phyloP scores from a whole-genome alignment of 2,888 invertebrate genomes.

The Meiosimyza decipiens region DNA sequence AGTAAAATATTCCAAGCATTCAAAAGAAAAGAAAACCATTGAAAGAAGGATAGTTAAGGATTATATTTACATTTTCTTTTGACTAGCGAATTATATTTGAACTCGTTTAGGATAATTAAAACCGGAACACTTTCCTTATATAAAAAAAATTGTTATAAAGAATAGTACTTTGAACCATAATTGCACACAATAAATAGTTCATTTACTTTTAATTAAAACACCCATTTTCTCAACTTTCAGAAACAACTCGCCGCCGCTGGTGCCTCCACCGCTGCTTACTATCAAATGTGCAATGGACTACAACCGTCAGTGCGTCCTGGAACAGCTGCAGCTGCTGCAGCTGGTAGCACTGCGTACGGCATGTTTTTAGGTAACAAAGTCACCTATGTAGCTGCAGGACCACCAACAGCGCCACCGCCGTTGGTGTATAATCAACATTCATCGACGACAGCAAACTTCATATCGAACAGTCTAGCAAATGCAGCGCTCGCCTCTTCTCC shows the following conservation, averaged over 20 bases:
- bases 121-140: too few relatives aligned
- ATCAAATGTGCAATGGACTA: conserved; percentile 45
- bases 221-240: neutral
- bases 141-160: too few relatives aligned
- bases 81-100: too few relatives aligned
- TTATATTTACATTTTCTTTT: too few relatives aligned
- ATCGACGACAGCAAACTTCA: conserved; percentile 47
- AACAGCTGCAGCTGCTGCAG: conserved; percentile 30
- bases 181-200: too few relatives aligned
- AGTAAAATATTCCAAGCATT: too few relatives aligned
- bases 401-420: conserved; percentile 41
- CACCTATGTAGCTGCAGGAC: conserved; percentile 46
- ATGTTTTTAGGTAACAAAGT: conserved; percentile 48
- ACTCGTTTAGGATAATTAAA: too few relatives aligned
- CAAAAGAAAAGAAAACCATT: too few relatives aligned
- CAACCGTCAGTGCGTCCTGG: conserved; percentile 40
- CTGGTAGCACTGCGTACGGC: conserved; percentile 41
- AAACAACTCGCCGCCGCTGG: conserved; percentile 30
- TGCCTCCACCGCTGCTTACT: conserved; percentile 44
- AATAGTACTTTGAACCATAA: too few relatives aligned
- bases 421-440: conserved; percentile 48
- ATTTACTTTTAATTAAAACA: neutral
- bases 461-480: conserved; percentile 46
- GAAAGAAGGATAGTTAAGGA: too few relatives aligned
- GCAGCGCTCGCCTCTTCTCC: conserved; percentile 46